A percentile compares a stretch with the other conserved stretches of the same genome.
Conservation (phyloP, 2,888 invertebrate species). For the Hecatera dysodea region DNA sequence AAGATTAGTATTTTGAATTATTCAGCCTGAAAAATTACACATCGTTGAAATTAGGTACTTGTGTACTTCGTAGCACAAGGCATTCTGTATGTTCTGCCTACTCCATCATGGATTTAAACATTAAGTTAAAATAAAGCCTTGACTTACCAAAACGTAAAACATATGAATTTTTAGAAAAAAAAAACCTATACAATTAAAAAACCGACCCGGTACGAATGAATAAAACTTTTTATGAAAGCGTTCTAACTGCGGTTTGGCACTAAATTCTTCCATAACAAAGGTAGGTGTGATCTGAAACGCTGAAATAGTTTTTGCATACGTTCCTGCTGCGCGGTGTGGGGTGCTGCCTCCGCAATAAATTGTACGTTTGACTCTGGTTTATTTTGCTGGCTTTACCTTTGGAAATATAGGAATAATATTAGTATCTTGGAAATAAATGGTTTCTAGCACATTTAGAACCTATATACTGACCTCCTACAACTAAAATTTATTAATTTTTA, state of each 20-base stretch:
- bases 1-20: too few species aligned
- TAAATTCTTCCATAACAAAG: conserved; percentile 61
- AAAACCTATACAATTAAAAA: conserved; percentile 27
- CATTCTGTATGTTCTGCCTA: too few species aligned
- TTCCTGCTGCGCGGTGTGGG: conserved; percentile 62
- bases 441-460: conserved; percentile 1
- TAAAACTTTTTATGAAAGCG: conserved; percentile 47
- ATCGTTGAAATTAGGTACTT: too few species aligned
- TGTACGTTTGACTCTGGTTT: conserved; percentile 63
- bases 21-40: too few species aligned
- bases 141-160: background rate
- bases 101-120: background rate
- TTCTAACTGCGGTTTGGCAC: conserved; percentile 47
- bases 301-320: conserved; percentile 61
- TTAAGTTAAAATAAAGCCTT: background rate
- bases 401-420: conserved; percentile 6
- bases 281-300: conserved; percentile 50
- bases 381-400: conserved; percentile 23
- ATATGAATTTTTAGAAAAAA: background rate
- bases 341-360: conserved; percentile 70
- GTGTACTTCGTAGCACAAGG: too few species aligned
- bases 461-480: background rate
- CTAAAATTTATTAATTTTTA: too few species aligned
- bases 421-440: background rate
- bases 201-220: conserved; percentile 32